phyloP scores from a whole-genome alignment of 2,888 invertebrate genomes.

The Nysson spinosus region DNA sequence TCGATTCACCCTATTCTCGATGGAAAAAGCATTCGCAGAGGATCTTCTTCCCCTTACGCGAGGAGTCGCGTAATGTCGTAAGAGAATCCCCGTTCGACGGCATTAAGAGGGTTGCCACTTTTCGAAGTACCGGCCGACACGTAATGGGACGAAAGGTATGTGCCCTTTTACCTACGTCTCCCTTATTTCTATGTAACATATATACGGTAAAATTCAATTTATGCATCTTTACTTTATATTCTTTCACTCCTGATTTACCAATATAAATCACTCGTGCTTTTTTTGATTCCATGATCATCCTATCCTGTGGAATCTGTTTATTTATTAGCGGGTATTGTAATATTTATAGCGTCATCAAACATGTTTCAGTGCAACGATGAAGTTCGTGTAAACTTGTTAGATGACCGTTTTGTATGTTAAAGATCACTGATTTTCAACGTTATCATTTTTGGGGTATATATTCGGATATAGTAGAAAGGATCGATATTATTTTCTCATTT shows the following conservation, averaged over 20 bases:
- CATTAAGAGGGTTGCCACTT: conserved; percentile 47
- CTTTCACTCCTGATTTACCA: background rate
- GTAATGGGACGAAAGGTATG: conserved; percentile 3
- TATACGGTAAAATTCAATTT: conserved; percentile 27
- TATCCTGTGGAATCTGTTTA: too few relatives aligned
- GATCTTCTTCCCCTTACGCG: conserved; percentile 17
- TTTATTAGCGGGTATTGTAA: too few relatives aligned
- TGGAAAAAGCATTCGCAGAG: conserved; percentile 40
- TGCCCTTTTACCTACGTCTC: background rate
- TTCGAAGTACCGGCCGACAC: conserved; percentile 13
- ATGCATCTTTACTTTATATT: background rate
- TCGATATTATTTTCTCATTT: conserved; percentile 48
- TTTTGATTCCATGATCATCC: too few relatives aligned
- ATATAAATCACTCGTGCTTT: too few relatives aligned
- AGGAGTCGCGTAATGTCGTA: conserved; percentile 48
- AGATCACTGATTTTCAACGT: too few relatives aligned
- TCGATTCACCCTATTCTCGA: conserved; percentile 55
- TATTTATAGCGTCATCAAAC: too few relatives aligned
- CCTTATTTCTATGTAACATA: conserved; percentile 13
- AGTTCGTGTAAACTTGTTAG: too few relatives aligned
- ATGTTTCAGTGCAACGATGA: too few relatives aligned
- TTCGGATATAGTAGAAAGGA: too few relatives aligned
- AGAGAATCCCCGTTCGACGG: conserved; percentile 40
- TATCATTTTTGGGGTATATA: too few relatives aligned
- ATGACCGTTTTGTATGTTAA: too few relatives aligned